A percentile compares a stretch with the other conserved stretches of the same genome.
These are phyloP conservation scores for Rhabdornis inornatus DNA, from an alignment of 2,113 vertebrate genomes.

Conservation along the genomic window DNA sequence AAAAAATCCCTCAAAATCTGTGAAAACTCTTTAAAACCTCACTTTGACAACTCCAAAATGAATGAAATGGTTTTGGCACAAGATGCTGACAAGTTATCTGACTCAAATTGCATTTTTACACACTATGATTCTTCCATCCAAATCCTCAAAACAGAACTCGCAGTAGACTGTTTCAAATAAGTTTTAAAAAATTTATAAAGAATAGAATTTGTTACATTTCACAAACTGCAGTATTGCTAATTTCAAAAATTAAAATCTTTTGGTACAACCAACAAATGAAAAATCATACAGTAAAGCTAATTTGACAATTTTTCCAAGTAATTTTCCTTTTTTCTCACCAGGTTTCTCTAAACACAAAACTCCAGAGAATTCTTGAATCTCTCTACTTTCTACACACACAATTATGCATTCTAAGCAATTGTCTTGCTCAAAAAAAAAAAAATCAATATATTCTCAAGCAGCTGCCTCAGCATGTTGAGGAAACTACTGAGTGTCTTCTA, in stretches of 20 bases:
- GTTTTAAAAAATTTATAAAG: not conserved
- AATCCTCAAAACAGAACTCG: not conserved
- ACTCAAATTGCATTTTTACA: not conserved
- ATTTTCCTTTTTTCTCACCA: not conserved
- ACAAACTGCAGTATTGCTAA: not conserved
- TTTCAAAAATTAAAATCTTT: not conserved
- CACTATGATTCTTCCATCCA: not conserved
- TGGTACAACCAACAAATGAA: not conserved
- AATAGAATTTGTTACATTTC: not conserved
- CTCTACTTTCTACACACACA: not conserved
- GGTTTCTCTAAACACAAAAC: not conserved
- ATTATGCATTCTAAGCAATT: not conserved
- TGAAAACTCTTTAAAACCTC: not conserved
- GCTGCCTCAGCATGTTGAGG: not conserved
- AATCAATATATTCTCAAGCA: not conserved
- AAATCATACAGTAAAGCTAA: not conserved
- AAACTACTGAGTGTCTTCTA: not conserved
- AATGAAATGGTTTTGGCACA: not conserved
- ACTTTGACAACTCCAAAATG: not conserved
- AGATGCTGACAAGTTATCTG: not conserved
- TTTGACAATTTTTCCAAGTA: not conserved
- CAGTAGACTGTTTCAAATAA: not conserved
- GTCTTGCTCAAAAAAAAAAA: not conserved
- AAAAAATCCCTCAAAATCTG: not conserved
- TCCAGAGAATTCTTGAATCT: not conserved